A percentile compares a stretch with the other conserved stretches of the same genome.
phyloP scores from a whole-genome alignment of 2,797 vertebrate genomes.

The Gadopsis marmoratus region DNA sequence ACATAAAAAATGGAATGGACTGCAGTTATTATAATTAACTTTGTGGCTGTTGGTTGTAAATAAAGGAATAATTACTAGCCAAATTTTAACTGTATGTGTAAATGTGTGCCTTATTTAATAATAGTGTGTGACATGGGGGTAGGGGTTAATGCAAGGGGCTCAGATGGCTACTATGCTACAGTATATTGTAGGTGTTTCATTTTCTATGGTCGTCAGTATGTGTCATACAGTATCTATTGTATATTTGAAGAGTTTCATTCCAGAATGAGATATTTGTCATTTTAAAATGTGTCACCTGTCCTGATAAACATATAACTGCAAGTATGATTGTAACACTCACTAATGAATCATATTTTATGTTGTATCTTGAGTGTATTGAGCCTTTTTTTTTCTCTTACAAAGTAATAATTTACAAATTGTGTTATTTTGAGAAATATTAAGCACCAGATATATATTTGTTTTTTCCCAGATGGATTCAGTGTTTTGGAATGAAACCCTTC shows the following conservation, averaged over 20 bases:
- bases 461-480: constrained; percentile 16
- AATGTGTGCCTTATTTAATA: constrained; percentile 93
- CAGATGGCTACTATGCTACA: constrained; percentile 77
- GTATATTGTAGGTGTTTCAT: constrained; percentile 79
- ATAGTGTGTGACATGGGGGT: constrained; percentile 83
- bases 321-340: constrained; percentile 56
- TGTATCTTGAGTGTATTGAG: constrained; percentile 37
- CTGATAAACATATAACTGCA: constrained; percentile 34
- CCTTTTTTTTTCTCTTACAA: constrained; percentile 23
- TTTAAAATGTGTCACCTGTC: constrained; percentile 19
- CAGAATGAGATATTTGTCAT: constrained; percentile 60
- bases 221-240: constrained; percentile 81
- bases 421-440: constrained; percentile 24
- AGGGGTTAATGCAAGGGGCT: constrained; percentile 74
- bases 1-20: constrained; percentile 70
- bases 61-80: constrained; percentile 91
- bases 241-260: constrained; percentile 81
- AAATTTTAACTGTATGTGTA: constrained; percentile 91
- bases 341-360: constrained; percentile 42
- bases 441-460: not conserved
- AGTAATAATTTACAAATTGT: constrained; percentile 43
- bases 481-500: constrained; percentile 82
- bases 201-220: constrained; percentile 79
- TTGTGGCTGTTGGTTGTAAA: constrained; percentile 89
- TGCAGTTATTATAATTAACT: constrained; percentile 80